Evolutionary conservation across 2,888 invertebrate genomes (phyloP), one percentile per base, ranked within the genome.

Genomic region (Pristionchus mayeri): DNA sequence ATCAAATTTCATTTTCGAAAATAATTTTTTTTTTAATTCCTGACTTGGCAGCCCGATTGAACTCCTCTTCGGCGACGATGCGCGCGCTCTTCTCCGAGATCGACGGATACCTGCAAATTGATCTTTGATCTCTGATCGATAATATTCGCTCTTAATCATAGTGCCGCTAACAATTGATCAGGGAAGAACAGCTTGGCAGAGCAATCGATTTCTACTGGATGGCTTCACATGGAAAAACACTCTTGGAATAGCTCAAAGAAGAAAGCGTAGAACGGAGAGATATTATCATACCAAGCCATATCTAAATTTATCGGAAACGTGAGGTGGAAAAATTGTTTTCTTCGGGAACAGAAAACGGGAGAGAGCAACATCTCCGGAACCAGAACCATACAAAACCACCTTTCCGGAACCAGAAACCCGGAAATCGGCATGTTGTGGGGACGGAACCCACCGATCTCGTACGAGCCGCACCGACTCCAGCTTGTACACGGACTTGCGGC

Each of bases 41-140:
- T 44, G 9, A 87, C 87, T 80, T 85, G n/a, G 86, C 85, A 2
- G 87, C 87, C 30, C 78, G 37, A 71, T 87, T 85, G 79, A 87
- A 87, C 54, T 87, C 87, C 16, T 85, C 50, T 52, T 84, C 84
- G 0, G 87, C 86, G 30, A 85, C 50, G 16, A 78, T 50, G 71
- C 57, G 63, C n/a, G 85, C 85, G 30, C 82, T 83, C 52, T 86
- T 87, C 27, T 48, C 34, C 16, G 87, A 87, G 11, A 87, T 86
- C 21, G 71, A 78, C 11, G 85, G 87, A 30, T 79, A 84, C 76
- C 63, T 60, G 9, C 0, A 50, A 1, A 60, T 48, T 9, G 11
- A 30, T 4, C 27, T 3, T 9, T 79, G 24, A 60, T n/a, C 27
- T 24, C 9, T 27, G 60, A 24, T n/a, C 60, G 6, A 7, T 24